Conservation (phyloP, 2,888 invertebrate genomes). For the Erebia epiphron region DNA sequence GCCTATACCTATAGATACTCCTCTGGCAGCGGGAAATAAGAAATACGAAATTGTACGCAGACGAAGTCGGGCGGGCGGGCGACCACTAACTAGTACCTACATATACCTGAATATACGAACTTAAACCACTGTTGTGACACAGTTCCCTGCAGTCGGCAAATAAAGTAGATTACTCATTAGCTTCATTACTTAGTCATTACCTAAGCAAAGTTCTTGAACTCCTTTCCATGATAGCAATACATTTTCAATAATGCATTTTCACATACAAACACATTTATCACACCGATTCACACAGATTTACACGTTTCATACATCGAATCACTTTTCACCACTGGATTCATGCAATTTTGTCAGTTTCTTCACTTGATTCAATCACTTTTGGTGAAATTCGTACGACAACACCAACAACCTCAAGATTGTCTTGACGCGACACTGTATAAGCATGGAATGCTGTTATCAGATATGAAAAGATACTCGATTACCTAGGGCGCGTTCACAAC, state of each 20-base stretch:
- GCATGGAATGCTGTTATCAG: conserved; percentile 37
- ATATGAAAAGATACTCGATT: conserved; percentile 34
- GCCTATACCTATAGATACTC: no score
- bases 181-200: conserved; percentile 12
- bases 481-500: conserved; percentile 3
- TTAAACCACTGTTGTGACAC: no score
- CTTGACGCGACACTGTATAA: conserved; percentile 17
- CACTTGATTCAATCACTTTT: conserved; percentile 4
- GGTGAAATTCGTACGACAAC: conserved; percentile 16
- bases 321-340: neutral
- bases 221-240: conserved; percentile 5
- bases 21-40: no score
- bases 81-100: no score
- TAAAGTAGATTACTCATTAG: neutral
- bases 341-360: neutral
- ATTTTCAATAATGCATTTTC: neutral
- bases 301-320: neutral
- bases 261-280: neutral
- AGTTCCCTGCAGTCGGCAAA: no score
- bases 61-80: no score
- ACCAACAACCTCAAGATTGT: conserved; percentile 20
- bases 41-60: no score
- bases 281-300: neutral
- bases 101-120: no score
- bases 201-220: conserved; percentile 6